phyloP scores from a whole-genome alignment of 2,888 invertebrate species.

The Leptinotarsa tumamoca region DNA sequence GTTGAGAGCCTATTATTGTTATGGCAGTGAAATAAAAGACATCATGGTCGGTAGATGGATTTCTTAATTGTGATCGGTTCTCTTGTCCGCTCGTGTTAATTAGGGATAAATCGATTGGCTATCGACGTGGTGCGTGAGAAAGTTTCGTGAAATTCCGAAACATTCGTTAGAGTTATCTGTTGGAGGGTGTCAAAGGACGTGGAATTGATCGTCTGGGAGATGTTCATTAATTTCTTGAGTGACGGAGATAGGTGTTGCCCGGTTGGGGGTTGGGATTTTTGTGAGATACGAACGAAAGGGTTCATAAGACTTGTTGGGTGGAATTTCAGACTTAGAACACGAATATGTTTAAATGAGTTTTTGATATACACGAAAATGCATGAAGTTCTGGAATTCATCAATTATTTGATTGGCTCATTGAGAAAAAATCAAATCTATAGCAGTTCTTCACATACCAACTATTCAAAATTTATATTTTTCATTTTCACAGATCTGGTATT shows the following conservation, averaged over 20 bases:
- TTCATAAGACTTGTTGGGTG: too few relatives aligned
- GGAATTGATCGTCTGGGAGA: slow-evolving; percentile 10
- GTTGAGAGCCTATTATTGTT: slow-evolving; percentile 40
- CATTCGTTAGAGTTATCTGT: slow-evolving; percentile 1
- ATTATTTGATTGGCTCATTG: too few relatives aligned
- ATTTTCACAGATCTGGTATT: too few relatives aligned
- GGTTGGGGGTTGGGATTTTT: background rate
- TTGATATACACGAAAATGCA: too few relatives aligned
- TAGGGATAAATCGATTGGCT: slow-evolving; percentile 10
- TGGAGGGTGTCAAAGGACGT: background rate
- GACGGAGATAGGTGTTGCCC: background rate
- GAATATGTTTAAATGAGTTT: too few relatives aligned
- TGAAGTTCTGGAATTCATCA: too few relatives aligned
- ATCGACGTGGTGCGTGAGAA: background rate
- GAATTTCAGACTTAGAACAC: too few relatives aligned
- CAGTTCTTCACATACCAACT: too few relatives aligned
- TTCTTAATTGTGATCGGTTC: slow-evolving; percentile 20
- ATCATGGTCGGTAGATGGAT: background rate
- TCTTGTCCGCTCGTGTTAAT: slow-evolving; percentile 4
- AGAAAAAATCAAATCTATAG: too few relatives aligned
- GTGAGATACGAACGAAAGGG: too few relatives aligned
- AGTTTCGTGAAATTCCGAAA: background rate
- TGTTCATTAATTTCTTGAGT: slow-evolving; percentile 10
- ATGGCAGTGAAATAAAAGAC: slow-evolving; percentile 19
- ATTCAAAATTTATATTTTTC: too few relatives aligned